A percentile compares a stretch with the other conserved stretches of the same genome.
Conservation (phyloP, 2,888 invertebrate genomes). For the Diploptera punctata region DNA sequence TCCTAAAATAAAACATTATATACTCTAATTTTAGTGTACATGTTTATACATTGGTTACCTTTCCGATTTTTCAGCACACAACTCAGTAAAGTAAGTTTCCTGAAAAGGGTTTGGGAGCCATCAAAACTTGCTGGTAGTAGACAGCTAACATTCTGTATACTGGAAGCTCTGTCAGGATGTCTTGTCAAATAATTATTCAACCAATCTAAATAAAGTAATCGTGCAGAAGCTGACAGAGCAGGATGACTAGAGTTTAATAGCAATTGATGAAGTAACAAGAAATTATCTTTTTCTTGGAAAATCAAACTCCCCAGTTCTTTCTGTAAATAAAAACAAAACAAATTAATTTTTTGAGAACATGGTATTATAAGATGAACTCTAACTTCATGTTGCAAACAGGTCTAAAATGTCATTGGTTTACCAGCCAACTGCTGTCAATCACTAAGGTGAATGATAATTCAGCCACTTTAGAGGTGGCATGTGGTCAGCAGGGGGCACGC, state of each 20-base stretch:
- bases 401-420: no score
- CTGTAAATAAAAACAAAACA: slow-evolving; percentile 1
- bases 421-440: no score
- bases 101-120: slow-evolving; percentile 16
- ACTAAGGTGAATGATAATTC: no score
- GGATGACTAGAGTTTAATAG: slow-evolving; percentile 18
- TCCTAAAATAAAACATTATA: no score
- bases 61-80: neutral
- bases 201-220: slow-evolving; percentile 1
- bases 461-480: no score
- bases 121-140: slow-evolving; percentile 11
- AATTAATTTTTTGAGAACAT: no score
- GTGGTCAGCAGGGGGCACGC: no score
- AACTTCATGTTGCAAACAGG: no score
- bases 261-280: neutral
- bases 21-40: no score
- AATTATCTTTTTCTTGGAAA: neutral
- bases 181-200: neutral
- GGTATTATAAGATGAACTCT: no score
- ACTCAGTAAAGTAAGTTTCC: neutral
- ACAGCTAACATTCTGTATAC: neutral
- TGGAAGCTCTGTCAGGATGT: neutral
- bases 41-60: no score
- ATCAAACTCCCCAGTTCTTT: slow-evolving; percentile 8
- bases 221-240: neutral